Evolutionary conservation across 2,113 vertebrate species (phyloP).

Genomic region (Thomomys bottae): DNA sequence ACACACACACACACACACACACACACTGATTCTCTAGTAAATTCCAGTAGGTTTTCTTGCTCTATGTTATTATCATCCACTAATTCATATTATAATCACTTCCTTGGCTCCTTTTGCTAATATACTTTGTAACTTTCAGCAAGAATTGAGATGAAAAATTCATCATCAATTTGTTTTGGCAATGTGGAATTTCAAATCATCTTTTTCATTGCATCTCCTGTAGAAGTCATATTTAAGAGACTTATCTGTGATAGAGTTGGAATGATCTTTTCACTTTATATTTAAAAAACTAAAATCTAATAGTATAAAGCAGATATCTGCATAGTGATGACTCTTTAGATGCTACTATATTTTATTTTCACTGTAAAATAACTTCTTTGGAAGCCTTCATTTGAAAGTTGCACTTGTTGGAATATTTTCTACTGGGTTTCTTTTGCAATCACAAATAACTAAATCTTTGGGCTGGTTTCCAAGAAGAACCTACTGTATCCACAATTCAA

Average conservation of each 20-base stretch:
- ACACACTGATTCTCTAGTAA: not conserved
- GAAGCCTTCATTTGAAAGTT: constrained; percentile 37
- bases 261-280: constrained; percentile 19
- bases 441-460: constrained; percentile 52
- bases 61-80: constrained; percentile 63
- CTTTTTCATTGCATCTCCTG: constrained; percentile 52
- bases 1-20: too few species aligned
- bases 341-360: constrained; percentile 40
- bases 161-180: constrained; percentile 74
- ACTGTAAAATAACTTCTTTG: constrained; percentile 23
- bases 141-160: constrained; percentile 66
- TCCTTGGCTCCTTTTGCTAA: constrained; percentile 59
- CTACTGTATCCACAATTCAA: constrained; percentile 61
- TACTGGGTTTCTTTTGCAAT: not conserved
- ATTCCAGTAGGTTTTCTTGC: constrained; percentile 43
- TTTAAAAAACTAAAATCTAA: constrained; percentile 60
- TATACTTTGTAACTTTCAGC: constrained; percentile 52
- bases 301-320: constrained; percentile 11
- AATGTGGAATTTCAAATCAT: not conserved
- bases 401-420: not conserved
- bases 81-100: constrained; percentile 43
- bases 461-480: constrained; percentile 61
- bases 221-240: constrained; percentile 2
- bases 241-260: not conserved
- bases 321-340: constrained; percentile 41